A percentile compares a stretch with the other conserved stretches of the same genome.
Conservation (phyloP, 2,888 invertebrate genomes). For the Polietes domitor region DNA sequence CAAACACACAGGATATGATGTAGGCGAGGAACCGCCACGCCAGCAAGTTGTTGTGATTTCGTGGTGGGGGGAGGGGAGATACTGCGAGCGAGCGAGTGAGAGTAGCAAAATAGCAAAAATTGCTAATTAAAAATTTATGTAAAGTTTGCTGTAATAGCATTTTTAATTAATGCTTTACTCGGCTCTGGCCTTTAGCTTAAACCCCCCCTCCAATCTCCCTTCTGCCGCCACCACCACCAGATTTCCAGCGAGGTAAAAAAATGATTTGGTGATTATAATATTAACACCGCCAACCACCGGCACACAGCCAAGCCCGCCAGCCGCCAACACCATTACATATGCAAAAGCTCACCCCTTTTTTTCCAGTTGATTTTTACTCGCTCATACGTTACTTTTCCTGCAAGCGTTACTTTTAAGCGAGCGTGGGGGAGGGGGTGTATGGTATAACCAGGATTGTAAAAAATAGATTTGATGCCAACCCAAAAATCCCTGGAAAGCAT, state of each 20-base stretch:
- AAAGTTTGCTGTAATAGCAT: slow-evolving; percentile 79
- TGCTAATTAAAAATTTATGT: slow-evolving; percentile 80
- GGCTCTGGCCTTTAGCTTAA: slow-evolving; percentile 34
- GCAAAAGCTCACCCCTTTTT: slow-evolving; percentile 18
- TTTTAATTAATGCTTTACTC: slow-evolving; percentile 74
- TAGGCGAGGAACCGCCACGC: slow-evolving; percentile 55
- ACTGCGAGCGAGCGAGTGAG: background rate
- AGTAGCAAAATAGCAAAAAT: slow-evolving; percentile 79
- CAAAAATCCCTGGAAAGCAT: slow-evolving; percentile 15
- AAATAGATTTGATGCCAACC: slow-evolving; percentile 40
- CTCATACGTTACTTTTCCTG: background rate
- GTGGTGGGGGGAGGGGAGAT: too few species aligned
- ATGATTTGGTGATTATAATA: slow-evolving; percentile 63
- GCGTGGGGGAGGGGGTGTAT: background rate
- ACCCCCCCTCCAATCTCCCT: background rate
- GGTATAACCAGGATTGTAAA: too few species aligned
- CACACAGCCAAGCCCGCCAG: background rate
- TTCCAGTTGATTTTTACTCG: background rate
- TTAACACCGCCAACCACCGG: slow-evolving; percentile 54
- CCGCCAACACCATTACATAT: slow-evolving; percentile 25
- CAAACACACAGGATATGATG: slow-evolving; percentile 23
- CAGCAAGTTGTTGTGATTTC: slow-evolving; percentile 17
- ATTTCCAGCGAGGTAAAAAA: background rate
- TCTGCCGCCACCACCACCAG: background rate
- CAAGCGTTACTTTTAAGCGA: background rate